Conservation (phyloP, 2,797 vertebrate genomes). For the Margarornis squamiger region DNA sequence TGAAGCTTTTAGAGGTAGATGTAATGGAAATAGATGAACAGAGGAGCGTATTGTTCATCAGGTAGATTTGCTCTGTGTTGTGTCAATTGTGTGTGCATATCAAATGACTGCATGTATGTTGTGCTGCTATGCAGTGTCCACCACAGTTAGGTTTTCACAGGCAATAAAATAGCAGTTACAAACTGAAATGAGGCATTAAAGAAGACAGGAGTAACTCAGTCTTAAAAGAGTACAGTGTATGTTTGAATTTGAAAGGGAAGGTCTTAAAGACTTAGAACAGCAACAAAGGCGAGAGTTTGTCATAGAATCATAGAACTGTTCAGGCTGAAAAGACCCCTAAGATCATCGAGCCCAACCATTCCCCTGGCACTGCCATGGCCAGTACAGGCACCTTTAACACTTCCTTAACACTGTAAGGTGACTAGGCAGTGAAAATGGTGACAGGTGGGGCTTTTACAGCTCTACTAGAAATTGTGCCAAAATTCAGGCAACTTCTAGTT, state of each 20-base stretch:
- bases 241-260: neutral
- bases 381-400: neutral
- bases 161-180: neutral
- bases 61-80: neutral
- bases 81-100: neutral
- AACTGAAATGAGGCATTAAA: neutral
- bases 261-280: neutral
- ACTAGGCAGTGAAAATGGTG: neutral
- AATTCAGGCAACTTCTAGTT: constrained; percentile 34
- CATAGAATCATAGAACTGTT: neutral
- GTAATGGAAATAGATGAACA: neutral
- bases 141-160: neutral
- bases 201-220: neutral
- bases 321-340: neutral
- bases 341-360: neutral
- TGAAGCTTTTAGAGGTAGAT: neutral
- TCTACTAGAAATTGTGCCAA: constrained; percentile 22
- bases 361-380: neutral
- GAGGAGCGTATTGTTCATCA: neutral
- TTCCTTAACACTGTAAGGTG: constrained; percentile 1
- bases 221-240: neutral
- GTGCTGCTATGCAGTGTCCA: neutral
- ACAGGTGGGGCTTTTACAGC: constrained; percentile 43
- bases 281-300: neutral
- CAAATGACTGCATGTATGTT: neutral